Conservation (phyloP, 2,113 vertebrate genomes). For the Ellobius talpinus region DNA sequence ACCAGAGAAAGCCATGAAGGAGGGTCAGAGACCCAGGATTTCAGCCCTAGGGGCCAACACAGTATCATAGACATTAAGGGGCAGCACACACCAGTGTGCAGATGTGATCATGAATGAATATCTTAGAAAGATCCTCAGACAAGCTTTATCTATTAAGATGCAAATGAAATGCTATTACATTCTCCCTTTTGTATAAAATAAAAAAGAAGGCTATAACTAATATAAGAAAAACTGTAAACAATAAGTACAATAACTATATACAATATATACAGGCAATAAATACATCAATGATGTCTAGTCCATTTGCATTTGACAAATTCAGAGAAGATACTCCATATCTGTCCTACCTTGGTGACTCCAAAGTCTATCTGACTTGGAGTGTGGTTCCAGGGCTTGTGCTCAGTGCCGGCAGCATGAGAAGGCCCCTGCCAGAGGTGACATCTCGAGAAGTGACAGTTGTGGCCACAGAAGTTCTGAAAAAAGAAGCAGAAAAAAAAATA, state of each 20-base stretch:
- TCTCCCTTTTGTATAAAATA: too few relatives aligned
- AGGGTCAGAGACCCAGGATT: not conserved
- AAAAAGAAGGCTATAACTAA: too few relatives aligned
- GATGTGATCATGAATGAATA: not conserved
- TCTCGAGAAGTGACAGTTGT: not conserved
- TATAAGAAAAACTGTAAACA: too few relatives aligned
- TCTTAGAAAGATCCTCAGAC: not conserved
- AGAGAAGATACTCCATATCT: too few relatives aligned
- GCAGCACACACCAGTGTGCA: not conserved
- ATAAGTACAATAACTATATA: too few relatives aligned
- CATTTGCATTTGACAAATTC: too few relatives aligned
- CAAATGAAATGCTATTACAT: too few relatives aligned
- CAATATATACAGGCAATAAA: too few relatives aligned
- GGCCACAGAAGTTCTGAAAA: not conserved
- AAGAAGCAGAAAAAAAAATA: not conserved
- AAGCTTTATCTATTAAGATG: too few relatives aligned
- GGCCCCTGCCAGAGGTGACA: accelerated
- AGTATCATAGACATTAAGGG: not conserved
- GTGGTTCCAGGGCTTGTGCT: not conserved
- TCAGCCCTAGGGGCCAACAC: not conserved
- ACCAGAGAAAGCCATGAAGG: not conserved
- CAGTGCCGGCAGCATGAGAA: not conserved
- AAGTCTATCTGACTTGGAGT: too few relatives aligned
- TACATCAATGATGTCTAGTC: too few relatives aligned
- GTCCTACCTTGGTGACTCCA: too few relatives aligned